A percentile compares a stretch with the other conserved stretches of the same genome.
phyloP scores from a whole-genome alignment of 2,888 invertebrate genomes.

The Noctua pronuba region DNA sequence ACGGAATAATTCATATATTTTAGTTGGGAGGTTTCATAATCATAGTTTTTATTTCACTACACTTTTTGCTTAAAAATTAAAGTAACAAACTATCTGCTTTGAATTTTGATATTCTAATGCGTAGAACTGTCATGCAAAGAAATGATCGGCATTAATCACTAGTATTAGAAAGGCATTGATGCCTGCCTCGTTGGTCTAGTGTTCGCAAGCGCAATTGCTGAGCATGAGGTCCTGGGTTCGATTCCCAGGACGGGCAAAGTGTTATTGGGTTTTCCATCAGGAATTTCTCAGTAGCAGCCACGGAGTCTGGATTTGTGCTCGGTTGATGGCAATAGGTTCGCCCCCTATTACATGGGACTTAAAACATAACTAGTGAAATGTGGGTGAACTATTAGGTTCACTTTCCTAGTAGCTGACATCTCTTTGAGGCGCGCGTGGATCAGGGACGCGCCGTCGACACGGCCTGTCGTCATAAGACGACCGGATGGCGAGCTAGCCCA shows the following conservation, averaged over 20 bases:
- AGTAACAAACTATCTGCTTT: neutral
- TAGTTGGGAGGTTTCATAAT: neutral
- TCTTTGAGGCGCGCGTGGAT: too few species aligned
- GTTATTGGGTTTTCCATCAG: neutral
- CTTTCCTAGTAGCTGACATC: too few species aligned
- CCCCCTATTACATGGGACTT: too few species aligned
- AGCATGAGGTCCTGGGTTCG: neutral
- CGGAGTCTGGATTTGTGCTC: too few species aligned
- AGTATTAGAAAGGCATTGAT: neutral
- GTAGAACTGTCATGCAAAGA: neutral
- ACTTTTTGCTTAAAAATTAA: constrained; percentile 27
- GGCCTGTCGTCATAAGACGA: too few species aligned
- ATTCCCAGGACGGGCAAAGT: neutral
- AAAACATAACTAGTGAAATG: too few species aligned
- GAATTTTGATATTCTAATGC: neutral
- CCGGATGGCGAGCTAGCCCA: too few species aligned
- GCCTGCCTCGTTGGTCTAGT: neutral
- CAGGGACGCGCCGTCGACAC: too few species aligned
- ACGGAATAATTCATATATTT: neutral
- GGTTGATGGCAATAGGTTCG: too few species aligned
- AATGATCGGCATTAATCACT: neutral
- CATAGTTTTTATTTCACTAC: constrained; percentile 22
- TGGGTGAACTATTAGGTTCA: too few species aligned
- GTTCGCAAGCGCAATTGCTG: neutral
- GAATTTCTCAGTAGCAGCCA: neutral